Base-by-base conservation (phyloP, 1,140 invertebrate genomes). In the Drosophila dunni region DNA sequence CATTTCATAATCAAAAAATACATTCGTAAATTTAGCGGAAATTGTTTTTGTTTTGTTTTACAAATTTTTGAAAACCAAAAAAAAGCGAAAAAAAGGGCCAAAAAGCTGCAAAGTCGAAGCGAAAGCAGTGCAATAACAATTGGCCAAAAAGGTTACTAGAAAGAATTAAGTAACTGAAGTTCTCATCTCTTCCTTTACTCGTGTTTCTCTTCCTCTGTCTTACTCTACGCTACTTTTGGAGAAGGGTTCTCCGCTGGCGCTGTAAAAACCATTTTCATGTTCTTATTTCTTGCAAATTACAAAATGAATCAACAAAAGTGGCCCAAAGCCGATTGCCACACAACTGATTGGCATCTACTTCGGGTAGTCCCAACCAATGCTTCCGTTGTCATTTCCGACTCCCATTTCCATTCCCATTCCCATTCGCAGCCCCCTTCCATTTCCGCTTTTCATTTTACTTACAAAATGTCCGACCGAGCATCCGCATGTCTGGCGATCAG, bases 1-100 rank as follows among this genome's bases (percentile, higher is more conserved):
- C 53, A 75, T 75, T 75, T 75, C 58, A 70, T 70, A 75, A 75
- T 70, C 72, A 70, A 70, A 70, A 70, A 69, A 73, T 57, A 73
- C 64, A 74, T 74, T 69, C 66, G 65, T 53, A 69, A 69, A 74
- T 74, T 69, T 63, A 68, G 71, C 65, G 71, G 60, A 70, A 73
- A 70, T 75, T 75, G 67, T 64, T 74, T 61, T 68, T 68, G 57
- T 62, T 74, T 73, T 61, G 20, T 42, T 71, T 34, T 8, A 53
- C 48, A 56, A 70, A 70, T 58, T 63, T 29, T 29, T 29, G 58
- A 63, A 63, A 46, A 50, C 17, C n/a, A 17, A 56, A 48, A n/a
- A n/a, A 7, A 13, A 11, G 3, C 0, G 0, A 7, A 40, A 40
- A 40, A 40, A 40, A 10, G 38, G 44, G 44, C 4, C 17, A 24